phyloP scores from a whole-genome alignment of 2,797 vertebrate species.

The Eospalax fontanierii region DNA sequence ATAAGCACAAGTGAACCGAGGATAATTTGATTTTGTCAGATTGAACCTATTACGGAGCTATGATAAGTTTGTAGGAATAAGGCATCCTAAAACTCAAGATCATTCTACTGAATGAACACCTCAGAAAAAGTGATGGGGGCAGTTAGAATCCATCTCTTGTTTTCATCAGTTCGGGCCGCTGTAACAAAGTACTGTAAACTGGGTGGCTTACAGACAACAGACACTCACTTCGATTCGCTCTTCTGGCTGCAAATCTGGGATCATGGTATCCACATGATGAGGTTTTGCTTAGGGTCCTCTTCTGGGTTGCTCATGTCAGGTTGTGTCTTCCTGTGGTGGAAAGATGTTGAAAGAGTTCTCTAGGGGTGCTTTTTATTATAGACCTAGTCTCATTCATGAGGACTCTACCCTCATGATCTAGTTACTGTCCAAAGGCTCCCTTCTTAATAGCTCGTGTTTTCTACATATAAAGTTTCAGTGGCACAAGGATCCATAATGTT shows the following conservation, averaged over 20 bases:
- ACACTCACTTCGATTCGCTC: not conserved
- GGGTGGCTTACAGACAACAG: not conserved
- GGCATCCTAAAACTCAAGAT: not conserved
- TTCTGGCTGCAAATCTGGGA: not conserved
- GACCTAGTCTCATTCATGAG: not conserved
- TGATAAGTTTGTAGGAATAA: not conserved
- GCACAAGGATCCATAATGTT: not conserved
- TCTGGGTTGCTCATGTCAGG: not conserved
- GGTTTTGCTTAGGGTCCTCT: not conserved
- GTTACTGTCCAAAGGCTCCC: not conserved
- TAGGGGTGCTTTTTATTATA: not conserved
- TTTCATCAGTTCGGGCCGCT: not conserved
- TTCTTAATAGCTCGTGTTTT: not conserved
- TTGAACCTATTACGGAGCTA: not conserved
- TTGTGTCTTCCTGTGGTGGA: not conserved
- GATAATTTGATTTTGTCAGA: constrained; percentile 17
- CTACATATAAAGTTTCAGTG: not conserved
- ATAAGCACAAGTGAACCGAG: not conserved
- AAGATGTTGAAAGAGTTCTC: not conserved
- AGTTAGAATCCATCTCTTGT: not conserved
- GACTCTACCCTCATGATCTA: not conserved
- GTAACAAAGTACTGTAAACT: not conserved
- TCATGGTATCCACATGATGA: not conserved
- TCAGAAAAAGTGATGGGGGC: not conserved
- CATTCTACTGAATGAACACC: not conserved